Evolutionary conservation across 2,113 vertebrate species (phyloP), one percentile per base, ranked within the genome.

Genomic region (Vicugna pacos): DNA sequence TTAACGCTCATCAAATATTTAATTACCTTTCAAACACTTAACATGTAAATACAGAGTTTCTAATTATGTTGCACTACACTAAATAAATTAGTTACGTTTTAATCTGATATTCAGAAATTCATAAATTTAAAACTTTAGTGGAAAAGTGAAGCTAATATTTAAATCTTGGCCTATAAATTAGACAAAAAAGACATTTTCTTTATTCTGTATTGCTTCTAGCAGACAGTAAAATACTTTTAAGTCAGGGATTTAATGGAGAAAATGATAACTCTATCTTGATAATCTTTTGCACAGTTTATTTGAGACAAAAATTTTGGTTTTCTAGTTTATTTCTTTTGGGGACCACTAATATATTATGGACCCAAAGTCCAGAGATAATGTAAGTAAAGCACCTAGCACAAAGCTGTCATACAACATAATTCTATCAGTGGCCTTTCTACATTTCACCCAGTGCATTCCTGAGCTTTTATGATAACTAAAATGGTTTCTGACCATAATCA

Each of bases 51-150:
- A 93, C 2, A 56, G 42, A 42, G 32, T 70, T 92, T 93, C 32
- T 83, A 72, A 62, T 84, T 73, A 79, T 62, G 32, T 89, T 97
- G 9, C 22, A 62, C 20, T 95, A n/a, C 88, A 50, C 38, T 22
- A 75, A 91, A 73, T 83, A 84, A 93, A 85, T 69, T 86, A 69
- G 19, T 84, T 56, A 64, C 10, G 85, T 56, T 95, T 94, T 89
- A 92, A 42, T 69, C 46, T 56, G 32, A 62, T 89, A 58, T 81
- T 69, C 22, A 92, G 48, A 11, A 92, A 92, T 94, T 95, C 60
- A 80, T 81, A 95, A 92, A 56, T 89, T n/a, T 91, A 91, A 72
- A 95, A 91, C 8, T 69, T 82, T 72, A 91, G 50, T 84, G 26
- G 73, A 95, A 92, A 72, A 95, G 35, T 80, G 77, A 79, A 91